Evolutionary conservation across 2,113 vertebrate species (phyloP).

Genomic region (Alaudala cheleensis): DNA sequence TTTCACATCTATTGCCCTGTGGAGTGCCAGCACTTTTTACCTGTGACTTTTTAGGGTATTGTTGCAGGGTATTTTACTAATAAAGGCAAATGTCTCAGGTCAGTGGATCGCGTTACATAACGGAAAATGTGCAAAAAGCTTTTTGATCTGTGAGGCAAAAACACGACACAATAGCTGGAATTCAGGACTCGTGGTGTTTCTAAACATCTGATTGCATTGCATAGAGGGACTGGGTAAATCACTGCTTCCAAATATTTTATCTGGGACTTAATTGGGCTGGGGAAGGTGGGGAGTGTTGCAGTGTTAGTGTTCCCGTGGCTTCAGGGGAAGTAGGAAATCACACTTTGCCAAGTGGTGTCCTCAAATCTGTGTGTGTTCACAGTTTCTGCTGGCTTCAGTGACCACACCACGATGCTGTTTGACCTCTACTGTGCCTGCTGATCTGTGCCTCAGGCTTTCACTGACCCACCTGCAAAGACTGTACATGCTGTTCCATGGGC

Average conservation of each 20-base stretch:
- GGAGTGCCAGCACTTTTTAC: not conserved
- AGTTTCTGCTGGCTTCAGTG: not conserved
- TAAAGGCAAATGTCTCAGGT: not conserved
- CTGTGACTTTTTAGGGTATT: not conserved
- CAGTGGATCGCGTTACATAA: not conserved
- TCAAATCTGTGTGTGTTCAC: not conserved
- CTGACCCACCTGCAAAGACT: not conserved
- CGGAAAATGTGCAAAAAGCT: not conserved
- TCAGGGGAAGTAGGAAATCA: not conserved
- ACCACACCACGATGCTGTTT: not conserved
- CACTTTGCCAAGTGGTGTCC: not conserved
- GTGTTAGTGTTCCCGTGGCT: not conserved
- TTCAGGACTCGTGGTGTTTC: not conserved
- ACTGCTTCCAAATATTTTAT: not conserved
- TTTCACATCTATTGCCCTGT: not conserved
- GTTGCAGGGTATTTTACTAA: not conserved
- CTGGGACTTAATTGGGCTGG: not conserved
- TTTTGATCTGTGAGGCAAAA: not conserved
- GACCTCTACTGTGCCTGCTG: not conserved
- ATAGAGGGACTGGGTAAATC: not conserved
- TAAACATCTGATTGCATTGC: not conserved
- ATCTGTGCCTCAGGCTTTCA: conserved; percentile 2
- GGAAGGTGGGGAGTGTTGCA: not conserved
- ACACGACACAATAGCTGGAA: not conserved
- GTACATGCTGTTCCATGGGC: not conserved